Percentiles rank a stretch among this genome's conserved stretches.
Conservation (phyloP, 2,113 vertebrate species). For the Rhabdornis inornatus region DNA sequence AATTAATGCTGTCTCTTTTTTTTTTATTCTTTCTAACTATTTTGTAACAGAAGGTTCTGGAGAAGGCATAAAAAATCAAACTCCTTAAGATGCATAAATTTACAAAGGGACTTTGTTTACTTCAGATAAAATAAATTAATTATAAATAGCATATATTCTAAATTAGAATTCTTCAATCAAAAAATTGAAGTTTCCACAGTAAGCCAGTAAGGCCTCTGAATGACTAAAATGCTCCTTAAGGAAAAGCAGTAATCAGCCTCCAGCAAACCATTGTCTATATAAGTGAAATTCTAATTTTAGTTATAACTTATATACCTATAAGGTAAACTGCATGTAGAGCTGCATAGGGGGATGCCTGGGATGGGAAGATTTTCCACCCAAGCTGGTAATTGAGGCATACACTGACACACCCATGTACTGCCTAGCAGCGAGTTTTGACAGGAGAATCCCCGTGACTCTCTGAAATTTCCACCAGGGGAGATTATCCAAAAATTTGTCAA, state of each 20-base stretch:
- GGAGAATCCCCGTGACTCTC: neutral
- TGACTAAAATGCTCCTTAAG: neutral
- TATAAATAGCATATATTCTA: neutral
- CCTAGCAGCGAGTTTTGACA: neutral
- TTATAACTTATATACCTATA: neutral
- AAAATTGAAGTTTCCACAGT: neutral
- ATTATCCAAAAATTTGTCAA: neutral
- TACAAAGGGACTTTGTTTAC: neutral
- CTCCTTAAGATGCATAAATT: neutral
- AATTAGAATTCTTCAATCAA: neutral
- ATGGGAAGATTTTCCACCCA: neutral
- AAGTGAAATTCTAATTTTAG: neutral
- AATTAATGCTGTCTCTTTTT: neutral
- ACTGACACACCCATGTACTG: neutral
- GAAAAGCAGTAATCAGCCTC: neutral
- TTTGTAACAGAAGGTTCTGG: neutral
- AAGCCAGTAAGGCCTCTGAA: neutral
- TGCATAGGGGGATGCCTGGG: neutral
- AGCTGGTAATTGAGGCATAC: neutral
- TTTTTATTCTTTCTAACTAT: neutral
- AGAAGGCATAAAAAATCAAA: neutral
- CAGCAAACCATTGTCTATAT: neutral
- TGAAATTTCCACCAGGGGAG: neutral
- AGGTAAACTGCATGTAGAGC: fast-evolving
- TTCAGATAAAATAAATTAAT: neutral